phyloP scores from a whole-genome alignment of 2,888 invertebrate genomes.

The Chrysotoxum bicinctum region DNA sequence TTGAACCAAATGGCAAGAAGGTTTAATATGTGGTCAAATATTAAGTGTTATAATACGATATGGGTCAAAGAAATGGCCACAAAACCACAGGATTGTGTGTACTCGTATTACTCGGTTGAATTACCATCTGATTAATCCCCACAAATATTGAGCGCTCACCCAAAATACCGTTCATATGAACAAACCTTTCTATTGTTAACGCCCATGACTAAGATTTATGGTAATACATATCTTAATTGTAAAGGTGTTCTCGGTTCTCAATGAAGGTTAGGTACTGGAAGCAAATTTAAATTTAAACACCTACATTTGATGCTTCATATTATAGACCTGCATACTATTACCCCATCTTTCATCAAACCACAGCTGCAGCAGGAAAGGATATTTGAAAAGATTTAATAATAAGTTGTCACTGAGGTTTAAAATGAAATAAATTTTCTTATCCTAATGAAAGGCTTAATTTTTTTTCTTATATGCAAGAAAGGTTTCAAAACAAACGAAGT shows the following conservation, averaged over 20 bases:
- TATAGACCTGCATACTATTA: too few relatives aligned
- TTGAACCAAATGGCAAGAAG: constrained; percentile 37
- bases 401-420: too few relatives aligned
- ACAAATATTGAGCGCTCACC: constrained; percentile 36
- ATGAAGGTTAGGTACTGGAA: too few relatives aligned
- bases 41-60: constrained; percentile 25
- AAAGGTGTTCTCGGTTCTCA: neutral
- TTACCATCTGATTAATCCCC: constrained; percentile 16
- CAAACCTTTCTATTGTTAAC: neutral
- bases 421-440: too few relatives aligned
- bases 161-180: neutral
- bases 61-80: constrained; percentile 56
- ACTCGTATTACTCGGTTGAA: neutral
- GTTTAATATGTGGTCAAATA: constrained; percentile 37
- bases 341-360: too few relatives aligned
- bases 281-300: too few relatives aligned
- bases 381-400: too few relatives aligned
- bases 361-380: too few relatives aligned
- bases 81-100: constrained; percentile 46
- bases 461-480: too few relatives aligned
- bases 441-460: too few relatives aligned
- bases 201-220: neutral
- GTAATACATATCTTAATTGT: constrained; percentile 1
- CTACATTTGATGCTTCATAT: too few relatives aligned
- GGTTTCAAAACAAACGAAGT: too few relatives aligned